phyloP scores from a whole-genome alignment of 2,888 invertebrate species.

The Mythimna ferrago region DNA sequence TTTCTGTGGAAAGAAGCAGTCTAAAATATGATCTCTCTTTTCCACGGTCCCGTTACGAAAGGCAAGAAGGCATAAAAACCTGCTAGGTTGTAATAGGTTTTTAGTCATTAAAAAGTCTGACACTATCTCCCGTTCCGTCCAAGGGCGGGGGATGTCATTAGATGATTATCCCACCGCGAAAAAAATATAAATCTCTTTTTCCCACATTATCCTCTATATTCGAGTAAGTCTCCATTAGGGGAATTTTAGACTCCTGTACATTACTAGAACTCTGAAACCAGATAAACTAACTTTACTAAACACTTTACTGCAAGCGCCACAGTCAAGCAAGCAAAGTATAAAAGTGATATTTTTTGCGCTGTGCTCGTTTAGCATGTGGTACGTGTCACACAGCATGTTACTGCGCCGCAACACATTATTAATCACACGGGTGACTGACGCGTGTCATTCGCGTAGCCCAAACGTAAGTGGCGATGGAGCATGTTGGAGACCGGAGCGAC shows the following conservation, averaged over 20 bases:
- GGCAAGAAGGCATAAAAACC: too few relatives aligned
- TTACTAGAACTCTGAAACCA: slow-evolving; percentile 45
- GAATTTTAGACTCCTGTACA: slow-evolving; percentile 42
- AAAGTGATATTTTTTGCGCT: neutral
- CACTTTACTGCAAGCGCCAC: slow-evolving; percentile 29
- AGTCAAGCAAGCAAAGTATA: slow-evolving; percentile 18
- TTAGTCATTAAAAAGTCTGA: too few relatives aligned
- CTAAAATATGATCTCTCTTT: neutral
- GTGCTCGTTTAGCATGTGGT: slow-evolving; percentile 25
- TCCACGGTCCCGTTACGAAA: neutral
- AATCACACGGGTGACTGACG: slow-evolving; percentile 57
- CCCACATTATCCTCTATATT: too few relatives aligned
- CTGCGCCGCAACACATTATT: slow-evolving; percentile 52
- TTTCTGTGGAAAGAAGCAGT: slow-evolving; percentile 26
- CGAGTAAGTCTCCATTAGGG: slow-evolving; percentile 41
- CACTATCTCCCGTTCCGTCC: too few relatives aligned
- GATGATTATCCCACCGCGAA: too few relatives aligned
- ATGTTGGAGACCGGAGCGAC: slow-evolving; percentile 1
- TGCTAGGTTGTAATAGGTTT: too few relatives aligned
- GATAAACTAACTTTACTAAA: slow-evolving; percentile 8
- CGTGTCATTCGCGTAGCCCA: slow-evolving; percentile 41
- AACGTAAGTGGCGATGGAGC: slow-evolving; percentile 16
- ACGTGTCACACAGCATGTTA: slow-evolving; percentile 34
- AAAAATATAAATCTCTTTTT: neutral
- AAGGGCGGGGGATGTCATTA: too few relatives aligned